These are phyloP conservation scores for Serripes groenlandicus DNA, from an alignment of 2,888 invertebrate species.

Conservation along the genomic window DNA sequence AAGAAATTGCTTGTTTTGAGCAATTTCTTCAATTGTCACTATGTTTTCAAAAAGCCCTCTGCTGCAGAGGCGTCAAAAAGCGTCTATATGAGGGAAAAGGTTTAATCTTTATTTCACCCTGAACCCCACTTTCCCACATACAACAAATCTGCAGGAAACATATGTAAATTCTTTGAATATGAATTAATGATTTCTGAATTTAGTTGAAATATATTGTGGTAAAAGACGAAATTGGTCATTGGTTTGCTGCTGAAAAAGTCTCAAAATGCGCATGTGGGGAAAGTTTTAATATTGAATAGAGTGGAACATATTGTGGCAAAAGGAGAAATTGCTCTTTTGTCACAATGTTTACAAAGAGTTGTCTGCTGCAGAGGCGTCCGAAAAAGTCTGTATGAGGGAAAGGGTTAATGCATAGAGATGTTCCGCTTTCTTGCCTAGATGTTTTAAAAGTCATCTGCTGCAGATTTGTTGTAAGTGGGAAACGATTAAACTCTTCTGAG, in stretches of 20 bases:
- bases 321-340: not conserved
- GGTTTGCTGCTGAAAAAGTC: too few species aligned
- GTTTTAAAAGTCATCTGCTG: too few species aligned
- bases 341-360: not conserved
- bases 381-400: not conserved
- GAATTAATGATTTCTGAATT: not conserved
- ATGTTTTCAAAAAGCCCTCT: not conserved
- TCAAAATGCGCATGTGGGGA: too few species aligned
- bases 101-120: too few species aligned
- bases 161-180: not conserved
- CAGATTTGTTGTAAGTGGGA: too few species aligned
- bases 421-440: too few species aligned
- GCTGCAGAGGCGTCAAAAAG: too few species aligned
- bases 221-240: not conserved
- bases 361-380: not conserved
- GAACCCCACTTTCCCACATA: too few species aligned
- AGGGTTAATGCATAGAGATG: too few species aligned
- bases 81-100: too few species aligned
- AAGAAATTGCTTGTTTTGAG: not conserved
- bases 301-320: not conserved
- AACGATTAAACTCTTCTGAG: too few species aligned
- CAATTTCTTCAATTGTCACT: not conserved
- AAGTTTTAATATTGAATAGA: too few species aligned
- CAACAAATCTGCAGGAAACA: not conserved
- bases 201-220: not conserved